These are phyloP conservation scores for Jacana jacana DNA, from an alignment of 2,113 vertebrate species.

Conservation along the genomic window DNA sequence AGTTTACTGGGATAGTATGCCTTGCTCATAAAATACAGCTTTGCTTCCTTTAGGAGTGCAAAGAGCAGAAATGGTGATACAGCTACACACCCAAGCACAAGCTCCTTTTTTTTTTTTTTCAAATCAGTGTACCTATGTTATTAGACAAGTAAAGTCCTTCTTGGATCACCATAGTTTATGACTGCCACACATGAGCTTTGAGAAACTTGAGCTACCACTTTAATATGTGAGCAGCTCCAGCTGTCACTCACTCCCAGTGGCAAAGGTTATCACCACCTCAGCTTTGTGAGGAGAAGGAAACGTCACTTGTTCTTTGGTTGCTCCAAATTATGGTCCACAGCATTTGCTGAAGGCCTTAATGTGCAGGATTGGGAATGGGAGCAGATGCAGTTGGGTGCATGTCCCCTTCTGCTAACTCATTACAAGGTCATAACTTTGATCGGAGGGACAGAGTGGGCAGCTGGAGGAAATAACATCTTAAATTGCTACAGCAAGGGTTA, in stretches of 20 bases:
- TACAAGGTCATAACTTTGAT: not conserved
- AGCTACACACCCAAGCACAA: not conserved
- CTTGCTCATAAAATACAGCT: not conserved
- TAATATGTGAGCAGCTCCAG: not conserved
- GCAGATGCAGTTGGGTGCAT: not conserved
- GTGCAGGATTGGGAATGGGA: not conserved
- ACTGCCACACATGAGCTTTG: not conserved
- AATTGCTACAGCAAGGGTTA: not conserved
- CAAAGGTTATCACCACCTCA: not conserved
- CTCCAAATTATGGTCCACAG: not conserved
- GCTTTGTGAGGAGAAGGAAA: not conserved
- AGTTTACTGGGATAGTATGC: not conserved
- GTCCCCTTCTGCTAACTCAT: not conserved
- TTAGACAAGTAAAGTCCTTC: not conserved
- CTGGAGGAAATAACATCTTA: not conserved
- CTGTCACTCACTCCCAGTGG: not conserved
- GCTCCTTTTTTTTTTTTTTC: not conserved
- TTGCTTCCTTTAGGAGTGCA: not conserved
- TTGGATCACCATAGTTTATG: not conserved
- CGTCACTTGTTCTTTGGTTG: not conserved
- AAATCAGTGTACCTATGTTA: not conserved
- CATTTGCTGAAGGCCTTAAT: not conserved
- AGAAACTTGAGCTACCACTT: not conserved
- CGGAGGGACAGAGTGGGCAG: not conserved
- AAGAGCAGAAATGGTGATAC: not conserved